Evolutionary conservation across 2,888 invertebrate species (phyloP).

Genomic region (Xanthostigma xanthostigma): DNA sequence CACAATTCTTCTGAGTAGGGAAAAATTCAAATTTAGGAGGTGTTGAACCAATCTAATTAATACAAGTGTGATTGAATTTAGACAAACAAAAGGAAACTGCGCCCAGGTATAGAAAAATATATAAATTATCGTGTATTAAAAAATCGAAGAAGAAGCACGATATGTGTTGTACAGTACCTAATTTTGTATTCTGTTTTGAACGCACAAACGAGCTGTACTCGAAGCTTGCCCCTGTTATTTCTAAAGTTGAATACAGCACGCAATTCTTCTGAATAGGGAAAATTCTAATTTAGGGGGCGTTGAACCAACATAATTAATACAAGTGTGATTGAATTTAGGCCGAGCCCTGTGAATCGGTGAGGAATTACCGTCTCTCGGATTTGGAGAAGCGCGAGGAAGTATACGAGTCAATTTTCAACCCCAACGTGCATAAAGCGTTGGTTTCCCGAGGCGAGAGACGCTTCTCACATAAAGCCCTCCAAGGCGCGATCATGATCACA

Average conservation of each 20-base stretch:
- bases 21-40: too few relatives aligned
- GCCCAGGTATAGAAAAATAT: constrained; percentile 34
- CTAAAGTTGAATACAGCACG: not conserved
- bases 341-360: constrained; percentile 43
- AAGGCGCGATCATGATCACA: constrained; percentile 96
- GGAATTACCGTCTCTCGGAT: constrained; percentile 52
- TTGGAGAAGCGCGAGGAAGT: constrained; percentile 67
- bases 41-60: too few relatives aligned
- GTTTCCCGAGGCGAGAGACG: constrained; percentile 75
- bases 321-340: constrained; percentile 27
- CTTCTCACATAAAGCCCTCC: constrained; percentile 79
- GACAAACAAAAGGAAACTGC: constrained; percentile 44
- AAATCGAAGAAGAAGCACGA: constrained; percentile 4
- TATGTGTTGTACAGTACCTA: too few relatives aligned
- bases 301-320: not conserved
- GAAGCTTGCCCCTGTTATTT: too few relatives aligned
- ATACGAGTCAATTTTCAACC: constrained; percentile 82
- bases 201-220: too few relatives aligned
- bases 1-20: too few relatives aligned
- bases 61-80: too few relatives aligned
- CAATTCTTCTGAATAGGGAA: not conserved
- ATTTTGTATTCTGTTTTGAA: too few relatives aligned
- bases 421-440: constrained; percentile 66
- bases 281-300: too few relatives aligned
- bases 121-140: not conserved